These are phyloP conservation scores for Dendrolimus pini DNA, from an alignment of 2,888 invertebrate species.

Conservation along the genomic window DNA sequence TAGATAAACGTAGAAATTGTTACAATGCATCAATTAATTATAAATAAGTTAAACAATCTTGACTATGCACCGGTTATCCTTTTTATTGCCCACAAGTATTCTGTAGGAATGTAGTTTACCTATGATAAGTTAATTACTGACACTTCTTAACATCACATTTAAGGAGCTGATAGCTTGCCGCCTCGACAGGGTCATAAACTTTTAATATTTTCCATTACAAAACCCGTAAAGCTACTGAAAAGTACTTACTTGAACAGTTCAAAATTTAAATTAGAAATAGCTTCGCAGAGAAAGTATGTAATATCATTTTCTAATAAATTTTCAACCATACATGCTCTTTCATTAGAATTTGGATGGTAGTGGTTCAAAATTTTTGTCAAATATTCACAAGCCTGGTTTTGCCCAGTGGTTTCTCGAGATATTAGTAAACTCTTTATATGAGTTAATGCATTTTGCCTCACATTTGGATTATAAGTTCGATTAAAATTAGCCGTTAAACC, in stretches of 20 bases:
- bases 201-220: too few species aligned
- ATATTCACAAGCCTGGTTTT: slow-evolving; percentile 61
- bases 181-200: too few species aligned
- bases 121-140: too few species aligned
- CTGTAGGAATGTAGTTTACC: too few species aligned
- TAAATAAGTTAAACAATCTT: too few species aligned
- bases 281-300: slow-evolving; percentile 62
- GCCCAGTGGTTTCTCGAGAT: slow-evolving; percentile 51
- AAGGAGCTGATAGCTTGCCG: too few species aligned
- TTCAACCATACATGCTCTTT: slow-evolving; percentile 43
- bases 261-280: slow-evolving; percentile 60
- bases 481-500: slow-evolving; percentile 35
- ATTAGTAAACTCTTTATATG: slow-evolving; percentile 60
- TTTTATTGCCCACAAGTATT: too few species aligned
- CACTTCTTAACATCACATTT: too few species aligned
- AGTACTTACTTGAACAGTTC: slow-evolving; percentile 47
- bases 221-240: background rate
- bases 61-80: too few species aligned
- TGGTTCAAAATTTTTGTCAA: slow-evolving; percentile 52
- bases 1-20: too few species aligned
- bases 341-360: slow-evolving; percentile 41
- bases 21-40: too few species aligned
- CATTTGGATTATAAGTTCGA: slow-evolving; percentile 58
- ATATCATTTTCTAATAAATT: slow-evolving; percentile 63
- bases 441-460: slow-evolving; percentile 53